Percentiles rank a stretch among this genome's conserved stretches.
These are phyloP conservation scores for Leguminivora glycinivorella DNA, from an alignment of 1,140 invertebrate species.

Conservation along the genomic window DNA sequence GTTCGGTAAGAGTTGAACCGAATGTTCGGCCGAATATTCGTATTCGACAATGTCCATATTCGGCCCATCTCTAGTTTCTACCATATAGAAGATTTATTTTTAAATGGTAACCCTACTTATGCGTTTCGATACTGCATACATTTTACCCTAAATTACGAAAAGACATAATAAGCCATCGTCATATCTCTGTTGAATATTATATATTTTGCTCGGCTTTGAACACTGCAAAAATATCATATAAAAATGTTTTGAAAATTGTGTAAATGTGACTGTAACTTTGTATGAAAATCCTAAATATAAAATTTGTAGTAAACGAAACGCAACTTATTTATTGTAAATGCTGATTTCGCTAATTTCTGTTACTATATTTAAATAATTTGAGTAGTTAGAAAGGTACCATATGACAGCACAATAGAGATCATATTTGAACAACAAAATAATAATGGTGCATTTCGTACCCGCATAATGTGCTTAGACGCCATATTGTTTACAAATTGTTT, in stretches of 20 bases:
- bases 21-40: too few species aligned
- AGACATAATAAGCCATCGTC: too few species aligned
- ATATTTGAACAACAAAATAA: not conserved
- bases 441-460: not conserved
- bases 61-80: too few species aligned
- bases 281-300: not conserved
- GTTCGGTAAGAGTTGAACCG: too few species aligned
- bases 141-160: too few species aligned
- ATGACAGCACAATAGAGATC: not conserved
- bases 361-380: not conserved
- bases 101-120: not conserved
- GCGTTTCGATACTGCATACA: constrained; percentile 7
- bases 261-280: not conserved
- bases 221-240: too few species aligned
- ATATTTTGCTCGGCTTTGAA: too few species aligned
- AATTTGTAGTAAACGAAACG: not conserved
- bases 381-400: not conserved
- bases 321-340: not conserved
- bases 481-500: constrained; percentile 17
- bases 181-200: too few species aligned
- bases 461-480: not conserved
- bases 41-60: too few species aligned
- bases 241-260: too few species aligned
- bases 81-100: not conserved
- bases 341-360: not conserved